Percentiles rank a stretch among this genome's conserved stretches.
Evolutionary conservation across 2,888 invertebrate species (phyloP).

Genomic region (Heliothis peltigera): DNA sequence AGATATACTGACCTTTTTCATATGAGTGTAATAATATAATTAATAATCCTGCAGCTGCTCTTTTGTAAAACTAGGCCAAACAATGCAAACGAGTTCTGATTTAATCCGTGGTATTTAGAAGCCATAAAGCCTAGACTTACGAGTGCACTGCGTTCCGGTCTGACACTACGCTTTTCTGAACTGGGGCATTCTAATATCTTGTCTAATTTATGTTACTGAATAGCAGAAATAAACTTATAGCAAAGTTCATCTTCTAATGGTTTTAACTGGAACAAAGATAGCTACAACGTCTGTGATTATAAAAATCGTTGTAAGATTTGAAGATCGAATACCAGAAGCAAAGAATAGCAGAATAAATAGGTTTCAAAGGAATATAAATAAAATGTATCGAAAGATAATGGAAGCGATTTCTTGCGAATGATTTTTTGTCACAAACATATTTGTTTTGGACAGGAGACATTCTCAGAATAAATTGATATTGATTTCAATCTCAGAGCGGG

Average conservation of each 20-base stretch:
- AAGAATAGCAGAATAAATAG: no score
- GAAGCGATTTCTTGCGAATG: not conserved
- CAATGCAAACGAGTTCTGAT: conserved; percentile 12
- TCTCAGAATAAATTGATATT: no score
- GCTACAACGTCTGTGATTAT: no score
- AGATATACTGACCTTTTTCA: no score
- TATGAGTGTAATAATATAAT: not conserved
- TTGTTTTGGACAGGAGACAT: not conserved
- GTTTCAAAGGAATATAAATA: no score
- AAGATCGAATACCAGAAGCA: no score
- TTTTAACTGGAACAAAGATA: not conserved
- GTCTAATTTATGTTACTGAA: not conserved
- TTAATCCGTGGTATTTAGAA: conserved; percentile 30
- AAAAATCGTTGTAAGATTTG: no score
- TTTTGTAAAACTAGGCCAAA: conserved; percentile 22
- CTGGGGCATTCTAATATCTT: not conserved
- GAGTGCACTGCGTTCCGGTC: conserved; percentile 12
- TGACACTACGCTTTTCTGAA: conserved; percentile 5
- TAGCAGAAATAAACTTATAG: not conserved
- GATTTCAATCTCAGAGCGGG: no score
- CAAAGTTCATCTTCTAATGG: not conserved
- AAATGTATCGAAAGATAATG: not conserved
- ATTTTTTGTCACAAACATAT: not conserved
- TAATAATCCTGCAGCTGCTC: not conserved
- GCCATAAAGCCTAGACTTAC: conserved; percentile 32